Conservation (phyloP, 2,888 invertebrate genomes). For the Schizotus pectinicornis region DNA sequence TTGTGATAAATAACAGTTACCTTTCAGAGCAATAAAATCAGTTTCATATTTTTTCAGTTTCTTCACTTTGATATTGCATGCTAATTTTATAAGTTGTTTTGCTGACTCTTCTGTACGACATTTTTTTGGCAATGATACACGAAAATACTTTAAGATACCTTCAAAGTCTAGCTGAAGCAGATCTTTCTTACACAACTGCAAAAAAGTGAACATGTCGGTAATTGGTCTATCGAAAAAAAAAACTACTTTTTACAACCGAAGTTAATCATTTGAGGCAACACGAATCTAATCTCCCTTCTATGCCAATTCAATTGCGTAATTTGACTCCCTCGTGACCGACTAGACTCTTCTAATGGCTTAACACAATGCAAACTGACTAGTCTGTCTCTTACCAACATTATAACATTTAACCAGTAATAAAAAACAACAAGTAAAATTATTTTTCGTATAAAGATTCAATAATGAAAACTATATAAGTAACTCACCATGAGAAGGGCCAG, state of each 20-base stretch:
- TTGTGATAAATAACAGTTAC: conserved; percentile 52
- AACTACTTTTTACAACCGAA: no score
- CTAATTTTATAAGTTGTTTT: conserved; percentile 85
- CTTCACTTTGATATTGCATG: conserved; percentile 91
- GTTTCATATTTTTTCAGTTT: conserved; percentile 94
- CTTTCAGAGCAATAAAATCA: conserved; percentile 82
- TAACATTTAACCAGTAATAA: no score
- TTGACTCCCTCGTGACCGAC: no score
- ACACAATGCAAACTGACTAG: no score
- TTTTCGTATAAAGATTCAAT: no score
- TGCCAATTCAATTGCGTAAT: not conserved
- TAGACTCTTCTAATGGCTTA: no score
- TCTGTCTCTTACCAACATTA: no score
- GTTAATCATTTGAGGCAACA: no score
- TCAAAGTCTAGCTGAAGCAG: conserved; percentile 94
- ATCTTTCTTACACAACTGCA: conserved; percentile 83
- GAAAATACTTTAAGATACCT: conserved; percentile 96
- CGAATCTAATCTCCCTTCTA: no score
- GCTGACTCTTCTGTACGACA: conserved; percentile 92
- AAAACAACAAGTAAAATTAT: no score
- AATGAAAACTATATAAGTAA: no score
- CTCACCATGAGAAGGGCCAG: conserved; percentile 87
- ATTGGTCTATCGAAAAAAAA: no score
- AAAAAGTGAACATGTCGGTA: conserved; percentile 27
- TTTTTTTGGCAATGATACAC: conserved; percentile 95